Evolutionary conservation across 2,888 invertebrate genomes (phyloP), one percentile per base, ranked within the genome.

Genomic region (Apomyelois bistriatella): DNA sequence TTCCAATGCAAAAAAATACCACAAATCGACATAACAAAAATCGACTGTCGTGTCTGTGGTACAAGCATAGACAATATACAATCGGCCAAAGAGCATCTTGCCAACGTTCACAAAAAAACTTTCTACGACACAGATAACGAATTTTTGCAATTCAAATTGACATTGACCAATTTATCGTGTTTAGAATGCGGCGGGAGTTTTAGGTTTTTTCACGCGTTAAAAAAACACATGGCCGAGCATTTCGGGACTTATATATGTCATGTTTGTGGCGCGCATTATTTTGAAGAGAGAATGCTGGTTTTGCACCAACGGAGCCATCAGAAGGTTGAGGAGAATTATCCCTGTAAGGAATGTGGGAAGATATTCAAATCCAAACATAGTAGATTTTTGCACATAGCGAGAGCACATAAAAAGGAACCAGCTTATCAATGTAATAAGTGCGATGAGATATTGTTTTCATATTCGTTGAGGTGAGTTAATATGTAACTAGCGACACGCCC

Each of bases 321-420:
- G 50, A 91, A 83, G 58, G 85, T 90, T 1, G 91, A 81, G 2
- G 85, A 85, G 10, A 87, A 78, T 15, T 85, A 84, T 53, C 83
- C 85, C 0, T 93, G 93, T 53, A 84, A 87, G 2, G 72, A 85
- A 0, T 91, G 91, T 55, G 89, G 88, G 0, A 90, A 90, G 53
- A 79, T 75, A 10, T 70, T 91, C 3, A 84, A 84, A 56, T 85
- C 84, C 0, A 83, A 85, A 13, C 85, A 87, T 53, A 86, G 85
- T 22, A 66, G 77, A 7, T 79, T 82, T 1, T 48, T 87, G 1
- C 90, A 90, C 15, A 71, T 86, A 0, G 80, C 84, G 0, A 86
- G 82, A 0, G 79, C 86, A 0, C 90, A 90, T 49, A 85, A 88
- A 48, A 89, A 87, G 42, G 84, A 82, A 30, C 79, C 89, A 0